A percentile compares a stretch with the other conserved stretches of the same genome.
phyloP scores from a whole-genome alignment of 2,113 vertebrate genomes.

The Cololabis saira region DNA sequence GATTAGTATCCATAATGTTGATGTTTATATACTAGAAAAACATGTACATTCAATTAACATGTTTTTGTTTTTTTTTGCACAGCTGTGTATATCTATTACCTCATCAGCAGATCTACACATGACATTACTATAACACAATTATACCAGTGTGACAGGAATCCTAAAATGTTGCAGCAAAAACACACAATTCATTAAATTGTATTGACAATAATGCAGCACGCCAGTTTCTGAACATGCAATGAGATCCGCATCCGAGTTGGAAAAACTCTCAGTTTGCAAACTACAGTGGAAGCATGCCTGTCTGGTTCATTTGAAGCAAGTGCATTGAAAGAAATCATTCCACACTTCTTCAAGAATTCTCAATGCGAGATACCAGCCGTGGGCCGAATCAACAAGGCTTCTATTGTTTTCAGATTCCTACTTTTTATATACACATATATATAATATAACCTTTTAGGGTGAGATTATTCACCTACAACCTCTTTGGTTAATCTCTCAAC shows the following conservation, averaged over 20 bases:
- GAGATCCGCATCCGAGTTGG: constrained; percentile 10
- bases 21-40: background rate
- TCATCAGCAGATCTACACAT: too few species aligned
- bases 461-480: background rate
- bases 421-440: background rate
- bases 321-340: constrained; percentile 65
- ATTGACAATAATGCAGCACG: too few species aligned
- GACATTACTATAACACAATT: too few species aligned
- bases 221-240: too few species aligned
- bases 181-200: background rate
- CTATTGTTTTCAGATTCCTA: constrained; percentile 47
- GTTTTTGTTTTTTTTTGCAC: background rate
- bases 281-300: constrained; percentile 67
- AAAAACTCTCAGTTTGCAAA: constrained; percentile 26
- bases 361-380: constrained; percentile 50
- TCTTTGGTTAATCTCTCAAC: constrained; percentile 12
- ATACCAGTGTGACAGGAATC: too few species aligned
- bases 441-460: background rate
- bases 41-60: too few species aligned
- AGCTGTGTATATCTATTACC: too few species aligned
- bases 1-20: background rate
- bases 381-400: constrained; percentile 47
- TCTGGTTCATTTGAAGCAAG: constrained; percentile 70
- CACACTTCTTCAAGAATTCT: constrained; percentile 75
- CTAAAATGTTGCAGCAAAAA: constrained; percentile 13